These are phyloP conservation scores for Nipponia nippon DNA, from an alignment of 2,113 vertebrate species.

Conservation along the genomic window DNA sequence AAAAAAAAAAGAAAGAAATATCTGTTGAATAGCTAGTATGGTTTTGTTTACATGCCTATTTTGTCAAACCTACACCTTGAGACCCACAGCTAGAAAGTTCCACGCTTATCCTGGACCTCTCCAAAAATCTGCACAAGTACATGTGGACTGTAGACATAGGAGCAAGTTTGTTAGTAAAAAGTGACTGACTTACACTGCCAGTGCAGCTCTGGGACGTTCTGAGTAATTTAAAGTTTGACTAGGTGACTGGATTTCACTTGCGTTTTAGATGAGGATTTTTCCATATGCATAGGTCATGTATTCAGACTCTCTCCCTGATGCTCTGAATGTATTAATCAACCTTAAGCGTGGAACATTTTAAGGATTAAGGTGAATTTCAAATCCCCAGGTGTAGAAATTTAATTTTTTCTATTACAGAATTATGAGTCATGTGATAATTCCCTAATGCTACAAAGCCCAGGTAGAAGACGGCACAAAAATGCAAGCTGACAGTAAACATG, in stretches of 20 bases:
- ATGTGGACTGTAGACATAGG: too few species aligned
- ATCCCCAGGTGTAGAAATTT: neutral
- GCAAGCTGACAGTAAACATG: neutral
- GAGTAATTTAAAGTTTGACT: neutral
- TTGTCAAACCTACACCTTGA: neutral
- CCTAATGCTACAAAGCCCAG: neutral
- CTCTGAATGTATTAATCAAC: neutral
- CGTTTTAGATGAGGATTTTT: neutral
- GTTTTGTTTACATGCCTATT: neutral
- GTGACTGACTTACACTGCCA: neutral
- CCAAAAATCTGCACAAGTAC: neutral
- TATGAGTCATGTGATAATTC: neutral
- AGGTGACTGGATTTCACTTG: neutral
- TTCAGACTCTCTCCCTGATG: neutral
- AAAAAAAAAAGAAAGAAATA: neutral
- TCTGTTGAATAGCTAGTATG: neutral
- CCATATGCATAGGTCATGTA: neutral
- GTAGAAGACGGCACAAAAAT: neutral
- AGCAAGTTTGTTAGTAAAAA: neutral
- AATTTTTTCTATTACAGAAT: neutral
- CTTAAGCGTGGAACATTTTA: neutral
- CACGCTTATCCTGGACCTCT: neutral
- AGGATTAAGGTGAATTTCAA: neutral
- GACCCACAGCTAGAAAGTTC: neutral
- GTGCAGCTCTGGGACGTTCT: neutral